phyloP scores from a whole-genome alignment of 2,888 invertebrate species.

The Charanyca ferruginea region DNA sequence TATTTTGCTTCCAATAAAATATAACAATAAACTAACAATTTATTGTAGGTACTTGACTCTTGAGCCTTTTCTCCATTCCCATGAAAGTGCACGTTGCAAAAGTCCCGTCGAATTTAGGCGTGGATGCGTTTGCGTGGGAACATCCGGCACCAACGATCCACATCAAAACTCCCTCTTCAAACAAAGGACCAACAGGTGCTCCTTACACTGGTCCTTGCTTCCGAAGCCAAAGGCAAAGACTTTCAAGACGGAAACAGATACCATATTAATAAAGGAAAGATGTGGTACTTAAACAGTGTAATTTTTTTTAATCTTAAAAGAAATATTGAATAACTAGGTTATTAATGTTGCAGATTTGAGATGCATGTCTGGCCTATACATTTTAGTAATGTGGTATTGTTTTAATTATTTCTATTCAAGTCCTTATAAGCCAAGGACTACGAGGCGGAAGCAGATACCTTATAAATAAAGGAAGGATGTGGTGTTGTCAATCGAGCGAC shows the following conservation, averaged over 20 bases:
- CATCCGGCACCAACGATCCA: constrained; percentile 76
- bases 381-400: not conserved
- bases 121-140: constrained; percentile 83
- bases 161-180: constrained; percentile 57
- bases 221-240: constrained; percentile 78
- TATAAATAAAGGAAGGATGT: constrained; percentile 55
- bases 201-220: constrained; percentile 76
- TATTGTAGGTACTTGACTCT: not conserved
- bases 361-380: not conserved
- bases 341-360: constrained; percentile 2
- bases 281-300: constrained; percentile 69
- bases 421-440: constrained; percentile 71
- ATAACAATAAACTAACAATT: not conserved
- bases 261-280: constrained; percentile 76
- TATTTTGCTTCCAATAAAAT: not conserved
- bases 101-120: constrained; percentile 63
- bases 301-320: not conserved
- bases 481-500: constrained; percentile 23
- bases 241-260: constrained; percentile 65
- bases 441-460: constrained; percentile 49
- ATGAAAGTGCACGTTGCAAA: constrained; percentile 57
- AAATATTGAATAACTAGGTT: not conserved
- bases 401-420: constrained; percentile 59
- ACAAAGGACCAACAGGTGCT: constrained; percentile 82
- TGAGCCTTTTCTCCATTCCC: constrained; percentile 18